Evolutionary conservation across 2,888 invertebrate genomes (phyloP).

Genomic region (Muscina levida): DNA sequence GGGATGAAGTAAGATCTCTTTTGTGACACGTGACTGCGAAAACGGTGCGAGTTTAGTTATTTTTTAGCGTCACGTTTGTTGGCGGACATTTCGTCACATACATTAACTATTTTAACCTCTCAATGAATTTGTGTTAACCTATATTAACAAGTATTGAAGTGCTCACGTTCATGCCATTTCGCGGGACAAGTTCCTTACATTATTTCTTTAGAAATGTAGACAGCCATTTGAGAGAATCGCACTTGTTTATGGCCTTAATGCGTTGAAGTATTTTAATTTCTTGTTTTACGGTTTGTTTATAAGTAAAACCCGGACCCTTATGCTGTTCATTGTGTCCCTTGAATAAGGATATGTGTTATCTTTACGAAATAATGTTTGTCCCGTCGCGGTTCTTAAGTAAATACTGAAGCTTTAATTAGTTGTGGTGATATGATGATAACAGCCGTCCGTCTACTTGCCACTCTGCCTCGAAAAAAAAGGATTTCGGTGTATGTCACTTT

Average conservation of each 20-base stretch:
- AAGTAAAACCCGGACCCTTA: too few species aligned
- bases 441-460: conserved; percentile 22
- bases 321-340: too few species aligned
- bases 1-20: not conserved
- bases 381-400: too few species aligned
- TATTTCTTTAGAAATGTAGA: not conserved
- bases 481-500: conserved; percentile 40
- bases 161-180: conserved; percentile 16
- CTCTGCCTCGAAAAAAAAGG: conserved; percentile 8
- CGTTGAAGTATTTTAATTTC: too few species aligned
- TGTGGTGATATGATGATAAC: conserved; percentile 53
- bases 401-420: conserved; percentile 58
- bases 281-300: too few species aligned
- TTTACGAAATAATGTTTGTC: too few species aligned
- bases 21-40: too few species aligned
- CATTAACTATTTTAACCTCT: conserved; percentile 8
- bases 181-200: conserved; percentile 24
- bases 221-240: conserved; percentile 20
- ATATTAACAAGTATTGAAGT: conserved; percentile 13
- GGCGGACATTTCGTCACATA: conserved; percentile 18
- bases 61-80: not conserved
- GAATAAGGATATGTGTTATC: too few species aligned
- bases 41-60: too few species aligned
- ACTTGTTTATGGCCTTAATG: conserved; percentile 43
- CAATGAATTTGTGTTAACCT: not conserved